Base-by-base conservation (phyloP, 2,113 vertebrate genomes). In the Heterotis niloticus region DNA sequence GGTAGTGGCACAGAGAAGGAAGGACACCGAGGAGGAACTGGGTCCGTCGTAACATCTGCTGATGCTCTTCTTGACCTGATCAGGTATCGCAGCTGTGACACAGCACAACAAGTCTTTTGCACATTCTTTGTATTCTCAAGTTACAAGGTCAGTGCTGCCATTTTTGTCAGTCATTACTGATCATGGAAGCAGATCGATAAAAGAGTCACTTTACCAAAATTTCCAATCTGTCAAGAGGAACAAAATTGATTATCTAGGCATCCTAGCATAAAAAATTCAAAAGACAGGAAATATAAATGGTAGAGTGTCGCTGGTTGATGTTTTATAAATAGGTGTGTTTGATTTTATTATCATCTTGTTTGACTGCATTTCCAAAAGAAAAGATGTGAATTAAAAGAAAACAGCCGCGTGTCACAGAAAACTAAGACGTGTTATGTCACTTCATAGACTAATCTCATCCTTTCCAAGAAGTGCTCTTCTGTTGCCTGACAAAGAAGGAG, bases 1-100 rank as follows among this genome's bases (percentile, higher is more conserved):
- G 95, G 95, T 0, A 88, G 86, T 0, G 95, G 94, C 0, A 93
- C 95, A 0, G 93, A 95, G 26, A 90, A 95, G 88, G 94, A 96
- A 57, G 76, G 89, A 10, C 76, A 90, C 83, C 88, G 89, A 20
- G 74, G 92, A 0, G 87, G 86, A 0, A 88, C 91, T 0, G 94
- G 94, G 1, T 88, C 89, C 1, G 92, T 96, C 75, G 92, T 96
- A 60, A 96, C 94, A 17, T 96, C 95, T 0, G 95, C 95, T 0
- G 95, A 96, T 0, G 95, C 95, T 0, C 81, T 96, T 64, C 93
- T 96, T 17, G 95, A 96, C 87, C 88, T 96, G 24, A 94, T 96
- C 90, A 93, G 95, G 95, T 96, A 83, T 2, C 64, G 3, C 17
- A 23, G n/a, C 2, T 65, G 64, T n/a, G 59, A 20, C 18, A 17